A percentile compares a stretch with the other conserved stretches of the same genome.
Conservation (phyloP, 2,797 vertebrate genomes). For the Clarias platycephalus region DNA sequence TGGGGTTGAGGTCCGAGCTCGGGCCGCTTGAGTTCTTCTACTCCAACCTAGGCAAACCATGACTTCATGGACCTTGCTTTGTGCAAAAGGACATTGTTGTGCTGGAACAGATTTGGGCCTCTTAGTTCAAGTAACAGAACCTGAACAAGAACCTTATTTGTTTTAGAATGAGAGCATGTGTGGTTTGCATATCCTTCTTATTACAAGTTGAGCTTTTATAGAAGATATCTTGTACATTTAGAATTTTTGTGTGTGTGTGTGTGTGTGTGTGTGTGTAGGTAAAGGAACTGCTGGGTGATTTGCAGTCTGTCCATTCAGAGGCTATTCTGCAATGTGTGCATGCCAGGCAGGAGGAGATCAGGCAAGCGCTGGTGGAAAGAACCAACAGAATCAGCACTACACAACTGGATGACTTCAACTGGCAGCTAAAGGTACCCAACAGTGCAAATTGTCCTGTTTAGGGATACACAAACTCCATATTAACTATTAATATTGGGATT, state of each 20-base stretch:
- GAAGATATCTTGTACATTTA: neutral
- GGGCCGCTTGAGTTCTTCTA: neutral
- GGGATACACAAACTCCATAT: neutral
- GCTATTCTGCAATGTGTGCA: conserved; percentile 79
- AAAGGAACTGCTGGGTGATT: conserved; percentile 70
- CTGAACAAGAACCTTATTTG: no score
- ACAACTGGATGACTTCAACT: conserved; percentile 91
- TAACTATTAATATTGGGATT: neutral
- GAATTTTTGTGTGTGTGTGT: conserved; percentile 20
- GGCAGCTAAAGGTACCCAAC: conserved; percentile 88
- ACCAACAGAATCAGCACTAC: conserved; percentile 83
- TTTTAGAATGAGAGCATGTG: neutral
- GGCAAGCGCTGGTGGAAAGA: conserved; percentile 76
- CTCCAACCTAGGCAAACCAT: neutral
- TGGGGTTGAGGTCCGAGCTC: neutral
- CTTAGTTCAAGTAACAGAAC: neutral
- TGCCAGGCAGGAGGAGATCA: conserved; percentile 83
- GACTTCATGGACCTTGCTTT: neutral
- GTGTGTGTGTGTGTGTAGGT: conserved; percentile 67
- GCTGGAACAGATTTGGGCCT: neutral
- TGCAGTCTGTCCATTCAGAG: conserved; percentile 71
- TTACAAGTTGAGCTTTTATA: neutral
- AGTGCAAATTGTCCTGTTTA: neutral
- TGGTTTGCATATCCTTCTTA: neutral
- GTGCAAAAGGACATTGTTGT: neutral